Percentiles rank a stretch among this genome's conserved stretches.
Conservation (phyloP, 1,140 invertebrate species). For the Heliconius melpomene region DNA sequence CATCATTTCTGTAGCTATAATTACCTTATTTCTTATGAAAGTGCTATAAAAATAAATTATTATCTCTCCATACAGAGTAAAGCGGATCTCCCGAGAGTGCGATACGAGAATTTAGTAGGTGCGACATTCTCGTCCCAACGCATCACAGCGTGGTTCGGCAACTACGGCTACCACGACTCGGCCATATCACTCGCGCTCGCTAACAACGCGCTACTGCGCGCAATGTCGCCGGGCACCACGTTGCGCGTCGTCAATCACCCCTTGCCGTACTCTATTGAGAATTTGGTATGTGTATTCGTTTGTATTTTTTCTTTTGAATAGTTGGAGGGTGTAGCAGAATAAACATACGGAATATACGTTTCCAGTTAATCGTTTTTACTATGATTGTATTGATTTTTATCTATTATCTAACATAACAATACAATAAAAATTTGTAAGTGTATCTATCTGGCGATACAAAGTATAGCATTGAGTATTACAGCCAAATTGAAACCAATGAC, state of each 20-base stretch:
- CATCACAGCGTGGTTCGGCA: constrained; percentile 84
- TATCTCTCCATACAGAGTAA: constrained; percentile 43
- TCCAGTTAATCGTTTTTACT: too few relatives aligned
- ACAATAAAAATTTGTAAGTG: too few relatives aligned
- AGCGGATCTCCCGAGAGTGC: constrained; percentile 52
- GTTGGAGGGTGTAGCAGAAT: too few relatives aligned
- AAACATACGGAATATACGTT: too few relatives aligned
- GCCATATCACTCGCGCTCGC: constrained; percentile 84
- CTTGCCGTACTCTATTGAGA: constrained; percentile 70
- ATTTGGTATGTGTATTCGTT: constrained; percentile 63
- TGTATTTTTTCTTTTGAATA: not conserved
- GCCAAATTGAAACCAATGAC: not conserved
- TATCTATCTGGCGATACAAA: not conserved
- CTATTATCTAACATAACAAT: too few relatives aligned
- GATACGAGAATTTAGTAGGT: constrained; percentile 78
- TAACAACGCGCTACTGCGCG: constrained; percentile 83
- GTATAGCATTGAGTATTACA: not conserved
- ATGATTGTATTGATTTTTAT: too few relatives aligned
- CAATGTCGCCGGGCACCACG: constrained; percentile 57
- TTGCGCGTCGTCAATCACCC: constrained; percentile 80
- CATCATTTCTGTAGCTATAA: not conserved
- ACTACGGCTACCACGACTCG: constrained; percentile 86
- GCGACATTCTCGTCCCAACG: constrained; percentile 66
- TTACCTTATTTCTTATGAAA: not conserved
- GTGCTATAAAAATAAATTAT: not conserved